Evolutionary conservation across 2,113 vertebrate species (phyloP), one percentile per base, ranked within the genome.

Genomic region (Propithecus coquereli): DNA sequence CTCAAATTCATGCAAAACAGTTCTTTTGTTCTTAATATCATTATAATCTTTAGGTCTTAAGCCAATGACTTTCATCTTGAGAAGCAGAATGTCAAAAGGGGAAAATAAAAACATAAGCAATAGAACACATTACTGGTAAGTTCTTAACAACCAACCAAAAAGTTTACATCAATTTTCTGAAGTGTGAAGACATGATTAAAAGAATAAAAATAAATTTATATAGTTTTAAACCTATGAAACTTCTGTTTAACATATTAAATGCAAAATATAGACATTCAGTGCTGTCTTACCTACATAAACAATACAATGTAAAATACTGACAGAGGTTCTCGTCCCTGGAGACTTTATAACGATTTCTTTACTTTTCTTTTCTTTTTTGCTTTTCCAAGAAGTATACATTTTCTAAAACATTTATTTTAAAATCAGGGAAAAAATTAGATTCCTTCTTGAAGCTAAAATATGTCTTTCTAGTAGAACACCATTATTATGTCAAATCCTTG

Each of bases 341-440:
- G 22, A 86, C 34, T 81, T 37, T 37, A 68, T 10, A 70, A 70
- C 13, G 18, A 34, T 82, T 66, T 87, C 34, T 80, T 52, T 52
- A 14, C 50, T 50, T 94, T 74, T 94, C 80, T 81, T 94, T 79
- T 81, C 73, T 79, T 81, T 82, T 59, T 66, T 82, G 37, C 22
- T 70, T 85, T 88, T 59, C n/a, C 66, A 95, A 54, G 95, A 87
- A 83, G 34, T 54, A 52, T 52, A 23, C 6, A 80, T 50, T 79
- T 92, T 85, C 89, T 94, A 61, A 88, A 89, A 27, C 65, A 83
- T 50, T 77, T 94, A 88, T 91, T 81, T 91, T 71, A 87, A 91
- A 95, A 91, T 71, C 54, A 61, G 9, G 14, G 27, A 18, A 85
- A 90, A 80, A 90, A 66, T 43, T 22, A 89, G 30, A 93, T 88